A percentile compares a stretch with the other conserved stretches of the same genome.
These are phyloP conservation scores for Hypotaenidia okinawae DNA, from an alignment of 2,797 vertebrate genomes.

Conservation along the genomic window DNA sequence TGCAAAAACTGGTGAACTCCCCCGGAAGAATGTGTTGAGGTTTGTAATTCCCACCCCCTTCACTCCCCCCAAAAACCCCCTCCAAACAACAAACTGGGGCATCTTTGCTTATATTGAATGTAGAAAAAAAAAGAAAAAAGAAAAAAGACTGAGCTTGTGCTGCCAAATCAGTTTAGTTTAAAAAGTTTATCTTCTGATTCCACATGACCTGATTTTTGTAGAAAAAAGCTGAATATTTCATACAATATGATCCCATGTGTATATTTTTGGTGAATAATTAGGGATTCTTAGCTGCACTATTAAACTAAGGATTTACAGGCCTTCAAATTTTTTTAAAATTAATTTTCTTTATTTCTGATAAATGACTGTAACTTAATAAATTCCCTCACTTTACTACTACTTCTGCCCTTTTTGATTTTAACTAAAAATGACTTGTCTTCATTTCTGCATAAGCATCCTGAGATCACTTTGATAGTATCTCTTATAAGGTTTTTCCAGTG, in stretches of 20 bases:
- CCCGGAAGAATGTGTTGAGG: background rate
- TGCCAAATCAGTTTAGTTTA: background rate
- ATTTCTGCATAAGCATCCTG: constrained; percentile 42
- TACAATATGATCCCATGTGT: background rate
- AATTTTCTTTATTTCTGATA: background rate
- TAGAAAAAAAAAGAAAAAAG: too few relatives aligned
- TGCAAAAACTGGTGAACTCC: background rate
- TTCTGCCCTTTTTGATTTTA: constrained; percentile 49
- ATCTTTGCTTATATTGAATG: background rate
- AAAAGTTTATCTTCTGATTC: background rate
- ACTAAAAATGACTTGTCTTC: constrained; percentile 34
- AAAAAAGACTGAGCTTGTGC: background rate
- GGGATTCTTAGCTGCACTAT: background rate
- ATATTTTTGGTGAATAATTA: background rate
- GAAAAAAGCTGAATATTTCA: background rate
- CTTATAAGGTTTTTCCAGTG: constrained; percentile 54
- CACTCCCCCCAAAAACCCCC: too few relatives aligned
- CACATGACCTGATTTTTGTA: background rate
- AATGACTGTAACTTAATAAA: background rate
- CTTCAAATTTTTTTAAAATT: background rate
- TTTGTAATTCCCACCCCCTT: background rate
- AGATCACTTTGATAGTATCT: constrained; percentile 18
- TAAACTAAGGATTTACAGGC: background rate
- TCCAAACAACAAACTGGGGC: too few relatives aligned
- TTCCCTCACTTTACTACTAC: background rate